Evolutionary conservation across 2,797 vertebrate species (phyloP).

Genomic region (Acridotheres tristis): DNA sequence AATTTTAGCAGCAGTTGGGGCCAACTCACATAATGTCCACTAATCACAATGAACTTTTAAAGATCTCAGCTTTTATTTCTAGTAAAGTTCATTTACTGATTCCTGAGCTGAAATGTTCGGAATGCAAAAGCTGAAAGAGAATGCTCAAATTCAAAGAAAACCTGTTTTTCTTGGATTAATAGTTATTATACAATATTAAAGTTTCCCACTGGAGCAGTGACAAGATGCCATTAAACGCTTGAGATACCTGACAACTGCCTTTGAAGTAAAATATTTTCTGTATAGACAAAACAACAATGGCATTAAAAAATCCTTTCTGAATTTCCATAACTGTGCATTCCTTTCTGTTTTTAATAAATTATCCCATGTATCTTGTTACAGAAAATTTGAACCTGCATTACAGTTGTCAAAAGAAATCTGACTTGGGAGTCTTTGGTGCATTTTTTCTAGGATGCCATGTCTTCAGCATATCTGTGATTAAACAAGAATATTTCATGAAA

Average conservation of each 20-base stretch:
- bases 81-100: neutral
- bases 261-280: constrained; percentile 36
- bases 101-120: constrained; percentile 10
- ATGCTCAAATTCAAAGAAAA: neutral
- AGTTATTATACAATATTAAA: neutral
- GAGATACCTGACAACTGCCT: neutral
- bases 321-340: constrained; percentile 22
- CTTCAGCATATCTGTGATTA: neutral
- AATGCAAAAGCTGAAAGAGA: constrained; percentile 10
- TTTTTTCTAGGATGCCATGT: neutral
- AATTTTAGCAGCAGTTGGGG: neutral
- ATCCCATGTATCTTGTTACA: neutral
- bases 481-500: neutral
- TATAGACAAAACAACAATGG: neutral
- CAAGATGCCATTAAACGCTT: neutral
- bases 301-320: neutral
- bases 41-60: neutral
- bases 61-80: neutral
- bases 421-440: neutral
- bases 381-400: neutral
- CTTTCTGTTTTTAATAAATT: constrained; percentile 33
- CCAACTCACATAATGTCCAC: neutral
- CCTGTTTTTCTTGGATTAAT: constrained; percentile 20
- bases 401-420: neutral
- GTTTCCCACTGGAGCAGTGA: constrained; percentile 16